Percentiles rank a stretch among this genome's conserved stretches.
Conservation (phyloP, 2,113 vertebrate species). For the Tupaia tana region DNA sequence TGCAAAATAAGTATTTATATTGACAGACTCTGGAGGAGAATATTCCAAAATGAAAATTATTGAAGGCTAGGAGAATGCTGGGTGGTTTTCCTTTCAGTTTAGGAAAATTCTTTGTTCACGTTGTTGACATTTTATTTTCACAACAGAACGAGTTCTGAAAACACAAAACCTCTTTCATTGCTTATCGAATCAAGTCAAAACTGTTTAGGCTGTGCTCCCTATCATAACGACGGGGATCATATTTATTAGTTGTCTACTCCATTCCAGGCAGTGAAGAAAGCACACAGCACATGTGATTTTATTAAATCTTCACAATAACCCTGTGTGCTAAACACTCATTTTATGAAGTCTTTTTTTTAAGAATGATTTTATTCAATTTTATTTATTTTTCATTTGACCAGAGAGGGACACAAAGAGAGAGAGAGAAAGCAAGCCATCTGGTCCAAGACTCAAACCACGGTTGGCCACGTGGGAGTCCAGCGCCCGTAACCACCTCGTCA, state of each 20-base stretch:
- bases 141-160: background rate
- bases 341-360: no score
- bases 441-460: no score
- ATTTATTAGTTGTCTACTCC: background rate
- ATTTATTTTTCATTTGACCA: no score
- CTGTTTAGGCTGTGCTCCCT: background rate
- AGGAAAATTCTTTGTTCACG: background rate
- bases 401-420: no score
- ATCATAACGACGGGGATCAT: background rate
- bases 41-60: background rate
- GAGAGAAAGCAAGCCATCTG: no score
- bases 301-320: background rate
- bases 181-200: background rate
- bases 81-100: background rate
- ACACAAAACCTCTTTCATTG: background rate
- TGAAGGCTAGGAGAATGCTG: background rate
- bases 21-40: background rate
- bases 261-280: background rate
- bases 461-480: no score
- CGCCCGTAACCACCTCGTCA: no score
- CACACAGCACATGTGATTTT: background rate
- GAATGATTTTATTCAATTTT: no score
- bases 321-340: background rate
- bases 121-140: conserved; percentile 8
- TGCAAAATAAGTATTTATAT: background rate